A percentile compares a stretch with the other conserved stretches of the same genome.
Conservation (phyloP, 2,888 invertebrate genomes). For the Helobdella robusta region DNA sequence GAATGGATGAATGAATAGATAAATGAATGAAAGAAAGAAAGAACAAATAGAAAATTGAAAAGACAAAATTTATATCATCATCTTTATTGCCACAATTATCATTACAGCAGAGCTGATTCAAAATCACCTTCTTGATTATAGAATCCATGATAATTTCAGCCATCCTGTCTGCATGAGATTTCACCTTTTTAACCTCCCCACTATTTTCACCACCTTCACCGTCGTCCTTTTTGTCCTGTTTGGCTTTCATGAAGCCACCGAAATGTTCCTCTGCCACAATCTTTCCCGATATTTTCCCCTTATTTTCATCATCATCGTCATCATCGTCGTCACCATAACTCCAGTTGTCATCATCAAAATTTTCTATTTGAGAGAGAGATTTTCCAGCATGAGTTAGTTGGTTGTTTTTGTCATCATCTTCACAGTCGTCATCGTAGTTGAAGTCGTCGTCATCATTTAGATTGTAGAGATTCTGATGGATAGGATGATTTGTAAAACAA, state of each 20-base stretch:
- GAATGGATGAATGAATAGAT: too few relatives aligned
- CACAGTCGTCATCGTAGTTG: conserved; percentile 3
- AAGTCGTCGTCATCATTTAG: conserved; percentile 14
- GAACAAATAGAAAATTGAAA: too few relatives aligned
- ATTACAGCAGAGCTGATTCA: too few relatives aligned
- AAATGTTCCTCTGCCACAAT: not conserved
- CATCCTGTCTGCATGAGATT: too few relatives aligned
- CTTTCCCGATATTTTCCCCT: not conserved
- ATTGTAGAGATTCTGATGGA: conserved; percentile 14
- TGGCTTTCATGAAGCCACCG: not conserved
- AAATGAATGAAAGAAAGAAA: too few relatives aligned
- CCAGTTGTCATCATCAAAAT: not conserved
- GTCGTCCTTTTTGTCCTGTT: not conserved
- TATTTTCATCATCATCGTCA: conserved; percentile 13
- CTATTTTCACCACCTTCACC: not conserved
- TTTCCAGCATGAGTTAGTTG: conserved; percentile 16
- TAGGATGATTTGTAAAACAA: too few relatives aligned
- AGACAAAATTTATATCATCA: too few relatives aligned
- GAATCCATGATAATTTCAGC: too few relatives aligned
- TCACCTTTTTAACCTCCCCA: not conserved
- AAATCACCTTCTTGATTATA: too few relatives aligned
- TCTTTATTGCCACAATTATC: too few relatives aligned
- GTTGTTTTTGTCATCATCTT: not conserved
- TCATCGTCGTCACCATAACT: conserved; percentile 12
- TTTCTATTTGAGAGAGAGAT: conserved; percentile 10